phyloP scores from a whole-genome alignment of 2,888 invertebrate species.

The Crioceris asparagi region DNA sequence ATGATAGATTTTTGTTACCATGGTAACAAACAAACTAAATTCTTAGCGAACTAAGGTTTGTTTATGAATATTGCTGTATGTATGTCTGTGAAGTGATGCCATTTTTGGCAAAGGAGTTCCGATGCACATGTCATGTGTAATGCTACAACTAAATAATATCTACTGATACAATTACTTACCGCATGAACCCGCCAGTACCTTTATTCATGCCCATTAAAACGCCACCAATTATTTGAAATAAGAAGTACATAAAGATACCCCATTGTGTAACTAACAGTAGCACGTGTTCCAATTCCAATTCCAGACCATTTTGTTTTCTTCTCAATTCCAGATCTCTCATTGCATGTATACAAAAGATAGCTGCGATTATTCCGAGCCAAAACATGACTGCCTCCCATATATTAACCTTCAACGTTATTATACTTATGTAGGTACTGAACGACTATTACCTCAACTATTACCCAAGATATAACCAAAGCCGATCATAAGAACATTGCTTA shows the following conservation, averaged over 20 bases:
- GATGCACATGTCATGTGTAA: background rate
- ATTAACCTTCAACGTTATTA: conserved; percentile 50
- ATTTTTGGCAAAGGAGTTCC: too few species aligned
- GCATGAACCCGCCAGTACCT: conserved; percentile 26
- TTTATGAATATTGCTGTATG: too few species aligned
- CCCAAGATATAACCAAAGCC: too few species aligned
- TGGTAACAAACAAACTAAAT: too few species aligned
- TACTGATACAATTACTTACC: conserved; percentile 16
- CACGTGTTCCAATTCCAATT: conserved; percentile 61
- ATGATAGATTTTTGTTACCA: too few species aligned
- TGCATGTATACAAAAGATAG: conserved; percentile 20
- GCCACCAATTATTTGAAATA: conserved; percentile 72
- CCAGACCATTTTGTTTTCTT: conserved; percentile 30
- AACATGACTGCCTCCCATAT: conserved; percentile 34
- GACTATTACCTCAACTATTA: too few species aligned
- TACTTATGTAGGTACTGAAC: too few species aligned
- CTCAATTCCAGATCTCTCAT: conserved; percentile 22
- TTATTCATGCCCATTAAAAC: conserved; percentile 45
- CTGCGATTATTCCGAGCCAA: conserved; percentile 22
- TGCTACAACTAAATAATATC: background rate
- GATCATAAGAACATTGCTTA: too few species aligned
- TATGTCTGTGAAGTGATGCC: too few species aligned
- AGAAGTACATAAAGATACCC: conserved; percentile 74
- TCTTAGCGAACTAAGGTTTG: too few species aligned
- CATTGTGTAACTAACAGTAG: conserved; percentile 73